Evolutionary conservation across 2,888 invertebrate genomes (phyloP).

Genomic region (Bellardia pandia): DNA sequence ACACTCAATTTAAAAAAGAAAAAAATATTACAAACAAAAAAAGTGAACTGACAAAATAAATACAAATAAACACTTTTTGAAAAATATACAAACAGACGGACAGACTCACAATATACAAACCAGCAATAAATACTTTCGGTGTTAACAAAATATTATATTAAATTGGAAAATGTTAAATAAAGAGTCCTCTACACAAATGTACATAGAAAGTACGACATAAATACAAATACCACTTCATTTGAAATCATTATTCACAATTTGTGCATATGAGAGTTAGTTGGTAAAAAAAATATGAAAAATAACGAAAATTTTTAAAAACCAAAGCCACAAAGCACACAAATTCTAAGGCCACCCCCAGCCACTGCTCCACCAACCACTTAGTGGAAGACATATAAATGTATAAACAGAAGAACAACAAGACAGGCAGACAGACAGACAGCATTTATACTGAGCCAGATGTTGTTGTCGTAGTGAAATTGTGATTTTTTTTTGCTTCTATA

Average conservation of each 20-base stretch:
- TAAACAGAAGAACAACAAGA: background rate
- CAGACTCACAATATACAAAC: background rate
- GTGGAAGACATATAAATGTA: background rate
- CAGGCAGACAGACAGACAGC: background rate
- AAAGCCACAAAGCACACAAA: constrained; percentile 15
- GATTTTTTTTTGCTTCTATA: background rate
- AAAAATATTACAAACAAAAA: background rate
- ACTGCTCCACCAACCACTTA: background rate
- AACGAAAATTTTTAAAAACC: background rate
- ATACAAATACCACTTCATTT: constrained; percentile 42
- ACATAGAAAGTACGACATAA: constrained; percentile 7
- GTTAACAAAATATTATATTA: constrained; percentile 47
- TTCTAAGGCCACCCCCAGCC: background rate
- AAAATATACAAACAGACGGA: background rate
- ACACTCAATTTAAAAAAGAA: constrained; percentile 32
- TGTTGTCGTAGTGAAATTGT: background rate
- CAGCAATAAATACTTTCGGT: constrained; percentile 42
- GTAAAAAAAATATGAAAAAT: background rate
- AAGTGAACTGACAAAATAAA: constrained; percentile 31
- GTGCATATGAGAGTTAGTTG: constrained; percentile 30
- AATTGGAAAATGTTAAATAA: constrained; percentile 31
- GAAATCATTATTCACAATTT: constrained; percentile 55
- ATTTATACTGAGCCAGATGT: constrained; percentile 23
- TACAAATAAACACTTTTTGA: constrained; percentile 26
- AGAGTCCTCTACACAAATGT: constrained; percentile 34